phyloP scores from a whole-genome alignment of 2,113 vertebrate species.

The Dolichotis patagonum region DNA sequence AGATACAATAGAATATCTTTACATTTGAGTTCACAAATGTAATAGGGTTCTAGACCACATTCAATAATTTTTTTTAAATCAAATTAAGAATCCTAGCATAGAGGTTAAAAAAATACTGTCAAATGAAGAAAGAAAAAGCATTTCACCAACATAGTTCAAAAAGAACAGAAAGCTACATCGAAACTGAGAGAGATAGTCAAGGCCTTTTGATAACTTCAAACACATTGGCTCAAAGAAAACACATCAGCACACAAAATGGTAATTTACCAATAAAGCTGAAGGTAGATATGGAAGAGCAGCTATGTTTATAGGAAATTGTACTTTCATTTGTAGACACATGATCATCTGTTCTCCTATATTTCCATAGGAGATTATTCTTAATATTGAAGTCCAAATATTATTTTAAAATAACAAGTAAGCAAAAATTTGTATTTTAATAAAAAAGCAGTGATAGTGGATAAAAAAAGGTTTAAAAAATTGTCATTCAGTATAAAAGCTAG shows the following conservation, averaged over 20 bases:
- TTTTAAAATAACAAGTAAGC: background rate
- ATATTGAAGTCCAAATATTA: background rate
- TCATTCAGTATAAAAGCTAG: background rate
- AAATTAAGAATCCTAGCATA: background rate
- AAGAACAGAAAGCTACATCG: background rate
- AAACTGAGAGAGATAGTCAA: background rate
- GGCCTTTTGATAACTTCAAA: background rate
- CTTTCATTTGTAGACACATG: background rate
- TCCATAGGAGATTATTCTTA: background rate
- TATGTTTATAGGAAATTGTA: background rate
- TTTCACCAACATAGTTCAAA: slow-evolving; percentile 12
- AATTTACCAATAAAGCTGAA: background rate
- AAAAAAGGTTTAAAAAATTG: background rate
- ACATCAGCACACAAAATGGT: background rate
- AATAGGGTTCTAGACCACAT: slow-evolving; percentile 36
- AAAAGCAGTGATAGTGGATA: background rate
- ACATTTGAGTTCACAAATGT: background rate
- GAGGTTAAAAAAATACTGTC: background rate
- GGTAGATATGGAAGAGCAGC: background rate
- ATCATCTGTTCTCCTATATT: background rate
- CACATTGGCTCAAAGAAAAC: background rate
- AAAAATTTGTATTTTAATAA: background rate
- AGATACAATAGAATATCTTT: slow-evolving; percentile 60
- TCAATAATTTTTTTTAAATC: slow-evolving; percentile 54
- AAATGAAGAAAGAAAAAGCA: background rate